Conservation (phyloP, 2,797 vertebrate genomes). For the Sciurus carolinensis region DNA sequence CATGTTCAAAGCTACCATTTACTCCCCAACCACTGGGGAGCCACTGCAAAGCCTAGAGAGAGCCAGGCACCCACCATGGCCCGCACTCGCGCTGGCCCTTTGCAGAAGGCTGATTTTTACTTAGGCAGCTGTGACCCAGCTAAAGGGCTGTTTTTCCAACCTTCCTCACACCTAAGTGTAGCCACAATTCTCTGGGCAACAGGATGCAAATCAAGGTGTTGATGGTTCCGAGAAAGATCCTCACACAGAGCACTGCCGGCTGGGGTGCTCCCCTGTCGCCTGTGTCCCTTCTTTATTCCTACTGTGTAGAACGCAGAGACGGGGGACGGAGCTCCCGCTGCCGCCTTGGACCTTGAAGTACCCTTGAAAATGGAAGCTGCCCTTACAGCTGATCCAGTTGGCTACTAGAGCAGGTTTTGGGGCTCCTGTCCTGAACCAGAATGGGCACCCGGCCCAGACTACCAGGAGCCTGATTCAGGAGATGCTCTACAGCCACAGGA, state of each 20-base stretch:
- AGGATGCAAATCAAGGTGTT: background rate
- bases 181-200: background rate
- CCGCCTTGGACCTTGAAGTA: background rate
- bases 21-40: background rate
- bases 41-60: background rate
- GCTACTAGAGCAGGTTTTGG: background rate
- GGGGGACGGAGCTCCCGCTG: background rate
- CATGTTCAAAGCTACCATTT: background rate
- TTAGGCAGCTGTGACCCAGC: background rate
- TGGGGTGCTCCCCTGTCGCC: background rate
- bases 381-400: background rate
- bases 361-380: background rate
- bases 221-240: background rate
- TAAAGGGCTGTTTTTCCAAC: background rate
- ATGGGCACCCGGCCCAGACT: background rate
- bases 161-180: background rate
- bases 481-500: background rate
- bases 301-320: background rate
- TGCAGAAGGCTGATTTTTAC: background rate
- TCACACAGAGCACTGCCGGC: background rate
- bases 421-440: background rate
- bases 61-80: background rate
- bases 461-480: background rate
- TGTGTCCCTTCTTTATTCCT: background rate
- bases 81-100: background rate